These are phyloP conservation scores for Baryphthengus martii DNA, from an alignment of 2,113 vertebrate genomes.

Conservation along the genomic window DNA sequence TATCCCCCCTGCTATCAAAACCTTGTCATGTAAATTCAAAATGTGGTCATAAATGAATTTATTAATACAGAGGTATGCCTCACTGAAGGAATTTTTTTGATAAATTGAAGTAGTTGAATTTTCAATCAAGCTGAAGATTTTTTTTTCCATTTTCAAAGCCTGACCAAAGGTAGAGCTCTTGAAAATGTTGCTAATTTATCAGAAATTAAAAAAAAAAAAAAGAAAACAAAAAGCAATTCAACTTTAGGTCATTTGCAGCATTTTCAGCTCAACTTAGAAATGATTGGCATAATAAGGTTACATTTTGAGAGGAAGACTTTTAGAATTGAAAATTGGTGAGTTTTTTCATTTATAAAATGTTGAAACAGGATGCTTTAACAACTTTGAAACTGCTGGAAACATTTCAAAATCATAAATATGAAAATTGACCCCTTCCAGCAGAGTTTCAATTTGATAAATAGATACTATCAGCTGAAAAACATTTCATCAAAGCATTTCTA, in stretches of 20 bases:
- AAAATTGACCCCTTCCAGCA: slow-evolving; percentile 41
- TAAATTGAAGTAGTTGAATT: not conserved
- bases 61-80: not conserved
- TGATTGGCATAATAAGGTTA: not conserved
- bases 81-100: not conserved
- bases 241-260: not conserved
- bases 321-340: not conserved
- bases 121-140: not conserved
- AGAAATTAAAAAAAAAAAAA: not conserved
- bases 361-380: slow-evolving; percentile 23
- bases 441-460: slow-evolving; percentile 30
- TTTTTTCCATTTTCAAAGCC: not conserved
- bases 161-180: not conserved
- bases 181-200: not conserved
- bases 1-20: not conserved
- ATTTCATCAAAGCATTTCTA: slow-evolving; percentile 29
- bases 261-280: not conserved
- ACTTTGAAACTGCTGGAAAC: not conserved
- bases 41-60: not conserved
- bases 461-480: slow-evolving; percentile 35
- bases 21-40: not conserved
- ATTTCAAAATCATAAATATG: slow-evolving; percentile 15
- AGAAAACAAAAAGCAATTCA: not conserved
- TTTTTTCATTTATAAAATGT: not conserved
- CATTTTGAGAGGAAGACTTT: not conserved